Evolutionary conservation across 2,113 vertebrate species (phyloP), one percentile per base, ranked within the genome.

Genomic region (Pelusios castaneus): DNA sequence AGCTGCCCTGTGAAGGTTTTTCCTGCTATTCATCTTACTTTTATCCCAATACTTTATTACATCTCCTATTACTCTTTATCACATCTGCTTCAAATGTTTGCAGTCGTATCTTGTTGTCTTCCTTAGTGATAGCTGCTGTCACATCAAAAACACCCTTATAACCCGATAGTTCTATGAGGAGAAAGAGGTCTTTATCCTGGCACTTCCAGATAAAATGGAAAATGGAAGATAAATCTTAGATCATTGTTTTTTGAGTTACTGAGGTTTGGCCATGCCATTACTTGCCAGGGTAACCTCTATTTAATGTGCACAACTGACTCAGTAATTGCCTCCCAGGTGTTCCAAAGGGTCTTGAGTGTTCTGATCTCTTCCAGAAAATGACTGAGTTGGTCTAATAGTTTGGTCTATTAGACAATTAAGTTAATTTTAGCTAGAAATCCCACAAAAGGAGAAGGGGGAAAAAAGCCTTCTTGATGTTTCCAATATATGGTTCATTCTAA

Each of bases 61-160:
- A 89, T 13, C 81, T 84, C n/a, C n/a, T n/a, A n/a, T 9, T 76
- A 80, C 77, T 83, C 77, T 84, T 41, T 31, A 86, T 9, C 92
- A 82, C 54, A 89, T 13, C 81, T 84, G 87, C 79, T 87, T 89
- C 87, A 94, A 95, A 94, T 91, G 87, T 92, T 76, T 90, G 84
- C 82, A 75, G 73, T 75, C 45, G 43, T 45, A 27, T 27, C 12
- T 3, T 38, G 63, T 70, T 70, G 8, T 38, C 17, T 38, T 22
- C n/a, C 54, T 49, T 19, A 14, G 11, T 17, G 78, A 45, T 56
- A 88, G 83, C 19, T 93, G 75, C 56, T 95, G 83, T 51, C 89
- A 51, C 21, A 81, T 85, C 2, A 34, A 91, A 94, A 19, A 60
- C 88, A 84, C 79, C 86, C 87, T 89, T 81, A 51, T 38, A 47